phyloP scores from a whole-genome alignment of 2,113 vertebrate genomes.

The Bos indicus region DNA sequence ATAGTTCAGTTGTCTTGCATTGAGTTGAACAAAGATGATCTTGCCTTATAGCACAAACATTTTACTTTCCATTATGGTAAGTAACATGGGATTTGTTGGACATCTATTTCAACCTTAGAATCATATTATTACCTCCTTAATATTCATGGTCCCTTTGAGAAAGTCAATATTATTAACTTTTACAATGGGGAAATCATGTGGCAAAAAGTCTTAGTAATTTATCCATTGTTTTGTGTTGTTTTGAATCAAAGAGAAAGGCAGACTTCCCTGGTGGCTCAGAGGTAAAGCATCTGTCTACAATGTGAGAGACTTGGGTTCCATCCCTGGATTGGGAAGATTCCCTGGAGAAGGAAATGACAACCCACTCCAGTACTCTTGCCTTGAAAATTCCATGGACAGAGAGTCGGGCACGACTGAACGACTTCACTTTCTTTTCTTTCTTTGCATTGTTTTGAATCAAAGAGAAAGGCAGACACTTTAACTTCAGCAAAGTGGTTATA shows the following conservation, averaged over 20 bases:
- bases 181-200: not conserved
- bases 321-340: too few relatives aligned
- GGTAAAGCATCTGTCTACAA: too few relatives aligned
- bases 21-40: constrained; percentile 35
- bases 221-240: not conserved
- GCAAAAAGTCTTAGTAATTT: not conserved
- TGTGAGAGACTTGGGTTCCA: too few relatives aligned
- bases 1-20: not conserved
- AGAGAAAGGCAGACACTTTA: not conserved
- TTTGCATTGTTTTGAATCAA: constrained; percentile 25
- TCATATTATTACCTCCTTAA: constrained; percentile 15
- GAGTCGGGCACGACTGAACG: too few relatives aligned
- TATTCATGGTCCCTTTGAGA: not conserved
- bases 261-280: too few relatives aligned
- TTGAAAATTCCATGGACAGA: too few relatives aligned
- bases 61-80: not conserved
- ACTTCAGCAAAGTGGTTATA: not conserved
- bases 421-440: too few relatives aligned
- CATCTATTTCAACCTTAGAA: constrained; percentile 4
- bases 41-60: not conserved
- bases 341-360: too few relatives aligned
- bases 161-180: constrained; percentile 21
- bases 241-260: not conserved
- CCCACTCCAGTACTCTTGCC: too few relatives aligned
- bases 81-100: constrained; percentile 3